Conservation (phyloP, 2,113 vertebrate species). For the Columba livia region DNA sequence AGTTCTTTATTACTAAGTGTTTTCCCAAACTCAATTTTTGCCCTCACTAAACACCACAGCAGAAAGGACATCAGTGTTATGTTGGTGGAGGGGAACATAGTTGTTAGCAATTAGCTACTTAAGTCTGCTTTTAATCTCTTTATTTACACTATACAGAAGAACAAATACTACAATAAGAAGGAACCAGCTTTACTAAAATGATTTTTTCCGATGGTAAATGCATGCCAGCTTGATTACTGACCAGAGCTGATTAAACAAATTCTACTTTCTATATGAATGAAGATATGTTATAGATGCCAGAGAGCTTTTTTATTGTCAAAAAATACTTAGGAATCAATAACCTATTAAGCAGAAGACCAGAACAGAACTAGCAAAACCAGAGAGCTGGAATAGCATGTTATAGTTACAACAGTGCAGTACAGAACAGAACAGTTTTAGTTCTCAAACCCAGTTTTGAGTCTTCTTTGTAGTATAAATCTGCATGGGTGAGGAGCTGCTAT, state of each 20-base stretch:
- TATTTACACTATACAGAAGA: background rate
- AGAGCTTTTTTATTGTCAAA: background rate
- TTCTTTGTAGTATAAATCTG: background rate
- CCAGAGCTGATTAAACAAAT: background rate
- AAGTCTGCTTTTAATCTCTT: background rate
- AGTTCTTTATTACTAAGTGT: background rate
- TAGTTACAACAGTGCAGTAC: background rate
- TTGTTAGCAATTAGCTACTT: background rate
- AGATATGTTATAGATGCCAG: background rate
- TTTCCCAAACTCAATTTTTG: background rate
- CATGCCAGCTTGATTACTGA: background rate
- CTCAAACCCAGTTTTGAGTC: background rate
- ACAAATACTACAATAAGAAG: background rate
- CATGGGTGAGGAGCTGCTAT: background rate
- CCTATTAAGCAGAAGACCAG: background rate
- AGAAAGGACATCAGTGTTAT: background rate
- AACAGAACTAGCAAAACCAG: background rate
- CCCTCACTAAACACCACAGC: background rate
- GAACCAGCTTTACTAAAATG: background rate
- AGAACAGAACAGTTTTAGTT: background rate
- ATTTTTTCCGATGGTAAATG: background rate
- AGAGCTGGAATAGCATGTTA: background rate
- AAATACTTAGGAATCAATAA: background rate
- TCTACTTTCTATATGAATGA: background rate
- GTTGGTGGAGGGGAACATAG: background rate